Conservation (phyloP, 1,140 invertebrate genomes). For the Drosophila littoralis region DNA sequence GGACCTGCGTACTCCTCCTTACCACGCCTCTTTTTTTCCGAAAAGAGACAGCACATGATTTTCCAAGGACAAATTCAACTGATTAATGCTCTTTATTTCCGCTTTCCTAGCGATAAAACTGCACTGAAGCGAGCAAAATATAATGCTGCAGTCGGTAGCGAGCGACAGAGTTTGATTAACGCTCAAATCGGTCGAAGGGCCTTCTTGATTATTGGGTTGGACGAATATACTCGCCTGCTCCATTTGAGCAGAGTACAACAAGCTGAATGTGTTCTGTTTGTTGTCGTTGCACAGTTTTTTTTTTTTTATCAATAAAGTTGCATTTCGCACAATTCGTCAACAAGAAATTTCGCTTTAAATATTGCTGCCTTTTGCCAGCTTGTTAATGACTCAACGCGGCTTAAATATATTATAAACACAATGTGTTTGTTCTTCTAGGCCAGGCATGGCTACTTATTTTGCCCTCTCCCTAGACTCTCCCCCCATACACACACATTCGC, state of each 20-base stretch:
- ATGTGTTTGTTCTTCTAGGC: conserved; percentile 1
- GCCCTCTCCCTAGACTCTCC: neutral
- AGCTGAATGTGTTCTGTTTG: neutral
- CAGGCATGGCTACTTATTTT: conserved; percentile 1
- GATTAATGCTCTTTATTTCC: neutral
- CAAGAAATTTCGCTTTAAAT: conserved; percentile 27
- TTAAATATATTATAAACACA: conserved; percentile 28
- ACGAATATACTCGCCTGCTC: too few relatives aligned
- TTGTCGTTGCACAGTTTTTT: neutral
- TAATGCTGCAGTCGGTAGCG: too few relatives aligned
- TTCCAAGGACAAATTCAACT: neutral
- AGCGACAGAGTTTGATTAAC: too few relatives aligned
- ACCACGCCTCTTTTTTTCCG: too few relatives aligned
- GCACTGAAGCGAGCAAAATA: too few relatives aligned
- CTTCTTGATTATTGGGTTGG: too few relatives aligned
- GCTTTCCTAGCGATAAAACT: neutral
- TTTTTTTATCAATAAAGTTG: conserved; percentile 2
- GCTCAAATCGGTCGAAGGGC: too few relatives aligned
- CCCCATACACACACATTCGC: neutral
- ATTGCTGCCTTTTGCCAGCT: neutral
- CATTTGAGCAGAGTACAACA: too few relatives aligned
- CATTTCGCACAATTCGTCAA: neutral
- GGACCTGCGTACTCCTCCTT: too few relatives aligned
- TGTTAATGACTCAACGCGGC: conserved; percentile 37
- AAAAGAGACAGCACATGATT: neutral